These are phyloP conservation scores for Pseudococcus jackbeardsleyi DNA, from an alignment of 2,888 invertebrate species.

Conservation along the genomic window DNA sequence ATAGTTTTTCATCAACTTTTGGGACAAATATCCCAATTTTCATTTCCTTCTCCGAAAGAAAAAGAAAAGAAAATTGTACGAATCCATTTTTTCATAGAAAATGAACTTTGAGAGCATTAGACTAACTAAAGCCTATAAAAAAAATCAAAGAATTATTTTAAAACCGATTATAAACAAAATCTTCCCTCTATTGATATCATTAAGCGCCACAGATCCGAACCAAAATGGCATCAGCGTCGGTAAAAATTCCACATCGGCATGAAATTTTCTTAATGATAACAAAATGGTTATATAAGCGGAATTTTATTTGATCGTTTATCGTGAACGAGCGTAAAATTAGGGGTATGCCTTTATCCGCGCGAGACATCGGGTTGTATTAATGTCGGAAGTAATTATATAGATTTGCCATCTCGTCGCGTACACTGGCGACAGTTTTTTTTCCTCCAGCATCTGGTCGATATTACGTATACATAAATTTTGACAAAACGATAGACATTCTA, in stretches of 20 bases:
- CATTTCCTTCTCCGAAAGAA: too few relatives aligned
- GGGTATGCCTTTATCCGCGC: conserved; percentile 29
- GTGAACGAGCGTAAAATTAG: conserved; percentile 22
- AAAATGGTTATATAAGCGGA: conserved; percentile 35
- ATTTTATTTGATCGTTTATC: conserved; percentile 42
- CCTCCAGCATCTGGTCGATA: neutral
- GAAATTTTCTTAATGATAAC: conserved; percentile 15
- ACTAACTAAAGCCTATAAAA: too few relatives aligned
- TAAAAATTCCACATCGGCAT: neutral
- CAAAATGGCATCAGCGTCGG: neutral
- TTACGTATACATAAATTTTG: neutral
- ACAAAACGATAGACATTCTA: neutral
- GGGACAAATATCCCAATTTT: too few relatives aligned
- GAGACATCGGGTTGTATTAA: conserved; percentile 29
- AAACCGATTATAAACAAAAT: too few relatives aligned
- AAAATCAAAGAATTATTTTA: too few relatives aligned
- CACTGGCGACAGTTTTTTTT: neutral
- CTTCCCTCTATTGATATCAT: neutral
- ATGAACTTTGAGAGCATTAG: too few relatives aligned
- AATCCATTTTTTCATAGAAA: too few relatives aligned
- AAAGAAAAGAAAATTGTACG: too few relatives aligned
- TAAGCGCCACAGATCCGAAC: neutral
- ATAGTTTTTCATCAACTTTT: too few relatives aligned
- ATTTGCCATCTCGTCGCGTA: conserved; percentile 16
- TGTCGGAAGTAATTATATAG: conserved; percentile 35